Evolutionary conservation across 2,797 vertebrate genomes (phyloP).

Genomic region (Trematomus bernacchii): DNA sequence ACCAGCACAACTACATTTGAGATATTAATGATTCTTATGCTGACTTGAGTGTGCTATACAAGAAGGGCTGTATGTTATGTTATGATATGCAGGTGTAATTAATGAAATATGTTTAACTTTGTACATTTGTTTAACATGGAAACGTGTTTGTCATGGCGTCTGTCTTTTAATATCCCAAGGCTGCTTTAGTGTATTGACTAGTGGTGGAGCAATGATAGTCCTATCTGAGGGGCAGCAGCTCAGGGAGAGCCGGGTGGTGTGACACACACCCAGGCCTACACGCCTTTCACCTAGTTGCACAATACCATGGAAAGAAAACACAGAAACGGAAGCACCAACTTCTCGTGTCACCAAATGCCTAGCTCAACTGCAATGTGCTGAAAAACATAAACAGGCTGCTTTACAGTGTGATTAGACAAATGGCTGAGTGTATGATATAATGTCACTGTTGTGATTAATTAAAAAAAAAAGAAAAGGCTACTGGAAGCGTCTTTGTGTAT

Average conservation of each 20-base stretch:
- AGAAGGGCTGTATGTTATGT: neutral
- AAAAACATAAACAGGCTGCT: neutral
- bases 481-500: slow-evolving; percentile 16
- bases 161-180: slow-evolving; percentile 1
- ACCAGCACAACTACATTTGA: slow-evolving; percentile 9
- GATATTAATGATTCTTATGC: neutral
- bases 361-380: neutral
- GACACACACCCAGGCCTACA: slow-evolving; percentile 46
- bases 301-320: slow-evolving; percentile 28
- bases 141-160: neutral
- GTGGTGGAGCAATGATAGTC: slow-evolving; percentile 59
- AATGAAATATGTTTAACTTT: neutral
- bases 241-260: slow-evolving; percentile 23
- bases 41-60: neutral
- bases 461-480: neutral
- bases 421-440: neutral
- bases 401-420: neutral
- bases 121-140: neutral
- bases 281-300: slow-evolving; percentile 23
- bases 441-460: neutral
- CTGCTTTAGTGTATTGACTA: slow-evolving; percentile 1
- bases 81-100: neutral
- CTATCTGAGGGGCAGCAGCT: slow-evolving; percentile 66
- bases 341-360: neutral
- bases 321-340: neutral